Percentiles rank a stretch among this genome's conserved stretches.
phyloP scores from a whole-genome alignment of 2,797 vertebrate species.

The Rhyacichthys aspro region DNA sequence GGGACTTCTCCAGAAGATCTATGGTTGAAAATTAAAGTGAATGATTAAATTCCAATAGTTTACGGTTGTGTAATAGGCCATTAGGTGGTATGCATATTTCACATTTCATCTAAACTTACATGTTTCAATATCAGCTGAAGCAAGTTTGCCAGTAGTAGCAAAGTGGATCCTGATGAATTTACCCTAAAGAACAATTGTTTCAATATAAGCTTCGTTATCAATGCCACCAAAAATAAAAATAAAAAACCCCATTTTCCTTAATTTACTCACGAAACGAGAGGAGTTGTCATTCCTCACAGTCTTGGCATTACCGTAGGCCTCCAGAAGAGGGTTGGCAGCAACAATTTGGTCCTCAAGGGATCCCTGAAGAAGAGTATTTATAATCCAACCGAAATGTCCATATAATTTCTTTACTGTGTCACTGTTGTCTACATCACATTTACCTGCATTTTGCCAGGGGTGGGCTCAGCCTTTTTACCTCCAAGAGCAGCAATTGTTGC shows the following conservation, averaged over 20 bases:
- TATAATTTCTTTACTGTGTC: neutral
- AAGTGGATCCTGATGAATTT: slow-evolving; percentile 80
- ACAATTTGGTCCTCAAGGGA: slow-evolving; percentile 78
- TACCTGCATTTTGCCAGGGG: slow-evolving; percentile 51
- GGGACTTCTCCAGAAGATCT: slow-evolving; percentile 90
- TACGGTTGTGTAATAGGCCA: too few relatives aligned
- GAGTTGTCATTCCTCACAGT: slow-evolving; percentile 82
- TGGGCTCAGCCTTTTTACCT: slow-evolving; percentile 37
- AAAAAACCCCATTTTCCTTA: too few relatives aligned
- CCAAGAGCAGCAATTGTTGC: slow-evolving; percentile 60
- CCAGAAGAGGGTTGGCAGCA: slow-evolving; percentile 81
- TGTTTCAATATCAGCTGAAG: slow-evolving; percentile 89
- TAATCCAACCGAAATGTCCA: neutral
- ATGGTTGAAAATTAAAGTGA: neutral
- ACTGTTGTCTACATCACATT: neutral
- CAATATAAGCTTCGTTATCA: too few relatives aligned
- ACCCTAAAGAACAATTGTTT: slow-evolving; percentile 71
- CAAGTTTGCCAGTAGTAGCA: slow-evolving; percentile 80
- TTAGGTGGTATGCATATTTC: too few relatives aligned
- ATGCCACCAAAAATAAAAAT: too few relatives aligned
- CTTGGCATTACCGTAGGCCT: slow-evolving; percentile 84
- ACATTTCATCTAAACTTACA: slow-evolving; percentile 75
- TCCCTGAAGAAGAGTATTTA: neutral
- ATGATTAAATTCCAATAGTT: too few relatives aligned
- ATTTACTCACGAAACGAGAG: slow-evolving; percentile 77